Conservation (phyloP, 2,888 invertebrate genomes). For the Masnerella sp. region DNA sequence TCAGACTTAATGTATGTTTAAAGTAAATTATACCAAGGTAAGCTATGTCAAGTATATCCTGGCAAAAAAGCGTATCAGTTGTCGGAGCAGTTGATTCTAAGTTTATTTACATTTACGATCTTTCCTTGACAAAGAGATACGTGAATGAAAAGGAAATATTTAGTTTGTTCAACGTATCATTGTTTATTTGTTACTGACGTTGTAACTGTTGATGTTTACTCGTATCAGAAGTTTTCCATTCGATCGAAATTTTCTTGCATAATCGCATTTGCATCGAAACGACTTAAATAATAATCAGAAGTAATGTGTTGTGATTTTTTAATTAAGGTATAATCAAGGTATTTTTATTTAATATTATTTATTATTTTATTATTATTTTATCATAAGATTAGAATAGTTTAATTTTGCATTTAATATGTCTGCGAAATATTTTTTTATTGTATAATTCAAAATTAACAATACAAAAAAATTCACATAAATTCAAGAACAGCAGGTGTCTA, state of each 20-base stretch:
- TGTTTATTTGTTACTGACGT: conserved; percentile 24
- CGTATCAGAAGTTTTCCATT: conserved; percentile 36
- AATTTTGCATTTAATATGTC: not conserved
- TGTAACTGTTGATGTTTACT: conserved; percentile 26
- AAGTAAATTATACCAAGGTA: conserved; percentile 50
- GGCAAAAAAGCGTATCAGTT: conserved; percentile 46
- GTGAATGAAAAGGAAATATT: conserved; percentile 49
- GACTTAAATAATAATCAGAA: not conserved
- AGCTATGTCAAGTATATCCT: conserved; percentile 39
- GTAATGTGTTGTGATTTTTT: no score
- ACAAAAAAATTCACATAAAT: not conserved
- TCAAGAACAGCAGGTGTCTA: no score
- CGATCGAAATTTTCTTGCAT: conserved; percentile 1
- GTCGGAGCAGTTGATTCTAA: conserved; percentile 37
- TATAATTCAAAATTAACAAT: not conserved
- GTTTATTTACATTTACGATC: conserved; percentile 48
- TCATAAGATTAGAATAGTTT: not conserved
- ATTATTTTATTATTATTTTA: not conserved
- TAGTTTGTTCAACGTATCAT: conserved; percentile 23
- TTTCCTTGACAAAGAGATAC: conserved; percentile 50
- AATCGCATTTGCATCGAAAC: conserved; percentile 8
- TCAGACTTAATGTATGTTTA: conserved; percentile 40
- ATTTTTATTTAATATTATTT: no score
- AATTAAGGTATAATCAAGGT: no score
- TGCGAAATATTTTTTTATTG: not conserved